Evolutionary conservation across 2,888 invertebrate species (phyloP).

Genomic region (Ophion costatus): DNA sequence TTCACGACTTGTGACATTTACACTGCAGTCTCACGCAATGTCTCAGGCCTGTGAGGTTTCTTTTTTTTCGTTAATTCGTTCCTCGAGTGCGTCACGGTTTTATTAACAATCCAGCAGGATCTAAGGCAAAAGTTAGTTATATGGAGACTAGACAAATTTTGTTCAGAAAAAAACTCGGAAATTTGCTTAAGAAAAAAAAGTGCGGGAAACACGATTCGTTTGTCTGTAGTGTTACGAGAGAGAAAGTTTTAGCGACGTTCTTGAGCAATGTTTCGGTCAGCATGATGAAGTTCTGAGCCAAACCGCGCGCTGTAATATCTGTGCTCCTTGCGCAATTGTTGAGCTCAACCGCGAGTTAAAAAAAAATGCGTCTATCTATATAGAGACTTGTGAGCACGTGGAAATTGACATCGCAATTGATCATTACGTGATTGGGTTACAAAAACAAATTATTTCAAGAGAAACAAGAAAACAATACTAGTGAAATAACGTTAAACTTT

Average conservation of each 20-base stretch:
- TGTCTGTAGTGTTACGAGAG: slow-evolving; percentile 46
- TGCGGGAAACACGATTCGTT: neutral
- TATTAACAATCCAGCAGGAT: neutral
- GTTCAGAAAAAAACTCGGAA: neutral
- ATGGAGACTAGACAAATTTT: neutral
- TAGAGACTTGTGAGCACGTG: slow-evolving; percentile 34
- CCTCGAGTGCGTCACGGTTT: slow-evolving; percentile 7
- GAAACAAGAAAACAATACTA: neutral
- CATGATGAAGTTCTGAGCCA: slow-evolving; percentile 60
- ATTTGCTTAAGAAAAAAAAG: neutral
- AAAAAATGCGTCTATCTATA: slow-evolving; percentile 55
- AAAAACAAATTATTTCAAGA: neutral
- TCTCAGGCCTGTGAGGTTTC: neutral
- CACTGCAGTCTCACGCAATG: no score
- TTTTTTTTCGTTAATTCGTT: slow-evolving; percentile 4
- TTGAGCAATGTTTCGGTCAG: slow-evolving; percentile 64
- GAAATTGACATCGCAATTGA: slow-evolving; percentile 30
- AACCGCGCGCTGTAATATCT: slow-evolving; percentile 59
- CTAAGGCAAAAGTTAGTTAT: slow-evolving; percentile 1
- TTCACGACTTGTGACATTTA: no score
- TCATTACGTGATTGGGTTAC: slow-evolving; percentile 12
- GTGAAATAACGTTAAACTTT: neutral
- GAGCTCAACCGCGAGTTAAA: slow-evolving; percentile 51
- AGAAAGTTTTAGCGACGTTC: slow-evolving; percentile 58
- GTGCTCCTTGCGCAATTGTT: slow-evolving; percentile 58